Evolutionary conservation across 2,888 invertebrate species (phyloP), one percentile per base, ranked within the genome.

Genomic region (Mycalesis mineus): DNA sequence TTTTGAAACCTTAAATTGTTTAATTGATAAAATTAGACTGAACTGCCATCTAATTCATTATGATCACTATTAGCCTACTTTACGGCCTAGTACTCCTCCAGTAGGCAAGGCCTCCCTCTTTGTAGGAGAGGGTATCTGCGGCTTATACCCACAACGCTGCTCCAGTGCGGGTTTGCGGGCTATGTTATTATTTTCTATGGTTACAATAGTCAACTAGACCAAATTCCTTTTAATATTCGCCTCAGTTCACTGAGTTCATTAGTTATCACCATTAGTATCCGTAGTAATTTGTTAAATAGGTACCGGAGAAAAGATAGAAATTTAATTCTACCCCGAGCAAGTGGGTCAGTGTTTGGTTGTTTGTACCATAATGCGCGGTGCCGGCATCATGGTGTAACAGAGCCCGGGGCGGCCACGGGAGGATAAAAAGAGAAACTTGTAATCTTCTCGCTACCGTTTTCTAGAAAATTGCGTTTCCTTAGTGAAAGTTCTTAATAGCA

Each of bases 401-500:
- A 69, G 78, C 84, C 78, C 52, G 63, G 61, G 82, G 85, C 82
- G 62, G 63, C 74, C 80, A 81, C 79, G 81, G 80, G 73, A 77
- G 78, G 80, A 80, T 83, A 82, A 80, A 83, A 84, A 85, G 84
- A 84, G 86, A 86, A 79, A 82, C 77, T 74, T 73, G 71, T 77
- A 74, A 69, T 80, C 79, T 80, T 85, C 81, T 84, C 87, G 87
- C 87, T 87, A 88, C 86, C 80, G 86, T 89, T 86, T 88, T 85
- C 87, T 88, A 89, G 82, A 86, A 88, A 88, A 88, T 88, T 84
- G 77, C 85, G 74, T 87, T 88, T 88, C 88, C 87, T 84, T 71
- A 72, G 88, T 83, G 88, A 89, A 89, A 89, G 88, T 82, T 65
- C 64, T 65, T 84, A 85, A 87, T 87, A 75, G 83, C 70, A 80